Conservation (phyloP, 2,113 vertebrate genomes). For the Myocastor coypus region DNA sequence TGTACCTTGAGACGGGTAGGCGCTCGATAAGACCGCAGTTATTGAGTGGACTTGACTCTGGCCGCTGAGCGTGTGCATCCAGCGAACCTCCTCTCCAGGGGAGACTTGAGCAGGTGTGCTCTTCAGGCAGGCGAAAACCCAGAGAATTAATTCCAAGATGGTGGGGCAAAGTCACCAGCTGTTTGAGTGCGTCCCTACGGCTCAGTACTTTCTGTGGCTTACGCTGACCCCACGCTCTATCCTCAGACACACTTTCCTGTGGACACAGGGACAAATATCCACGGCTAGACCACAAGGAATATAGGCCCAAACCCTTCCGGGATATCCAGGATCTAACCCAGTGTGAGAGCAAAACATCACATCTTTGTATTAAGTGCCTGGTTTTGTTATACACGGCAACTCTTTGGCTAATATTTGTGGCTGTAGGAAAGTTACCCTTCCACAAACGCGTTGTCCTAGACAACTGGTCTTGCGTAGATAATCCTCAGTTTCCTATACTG, state of each 20-base stretch:
- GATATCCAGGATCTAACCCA: background rate
- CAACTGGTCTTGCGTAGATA: background rate
- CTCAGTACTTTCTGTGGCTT: background rate
- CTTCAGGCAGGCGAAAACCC: slow-evolving; percentile 8
- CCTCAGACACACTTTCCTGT: background rate
- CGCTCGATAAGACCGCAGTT: background rate
- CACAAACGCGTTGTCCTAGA: background rate
- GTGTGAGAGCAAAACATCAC: background rate
- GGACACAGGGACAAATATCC: background rate
- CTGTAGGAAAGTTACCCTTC: background rate
- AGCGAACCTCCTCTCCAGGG: background rate
- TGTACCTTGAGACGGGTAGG: too few relatives aligned
- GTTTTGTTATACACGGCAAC: background rate
- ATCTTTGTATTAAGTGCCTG: background rate
- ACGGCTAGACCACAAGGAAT: background rate
- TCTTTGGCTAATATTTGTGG: background rate
- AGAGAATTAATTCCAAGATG: background rate
- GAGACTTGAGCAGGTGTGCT: background rate
- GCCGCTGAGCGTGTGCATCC: background rate
- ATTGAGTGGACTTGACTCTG: background rate
- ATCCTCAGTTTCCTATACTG: background rate
- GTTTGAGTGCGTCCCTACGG: background rate
- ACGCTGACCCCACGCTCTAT: rapidly evolving
- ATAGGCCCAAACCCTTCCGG: background rate
- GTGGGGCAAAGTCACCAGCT: background rate